Percentiles rank a stretch among this genome's conserved stretches.
Evolutionary conservation across 2,888 invertebrate genomes (phyloP).

Genomic region (Cantharis flavilabris): DNA sequence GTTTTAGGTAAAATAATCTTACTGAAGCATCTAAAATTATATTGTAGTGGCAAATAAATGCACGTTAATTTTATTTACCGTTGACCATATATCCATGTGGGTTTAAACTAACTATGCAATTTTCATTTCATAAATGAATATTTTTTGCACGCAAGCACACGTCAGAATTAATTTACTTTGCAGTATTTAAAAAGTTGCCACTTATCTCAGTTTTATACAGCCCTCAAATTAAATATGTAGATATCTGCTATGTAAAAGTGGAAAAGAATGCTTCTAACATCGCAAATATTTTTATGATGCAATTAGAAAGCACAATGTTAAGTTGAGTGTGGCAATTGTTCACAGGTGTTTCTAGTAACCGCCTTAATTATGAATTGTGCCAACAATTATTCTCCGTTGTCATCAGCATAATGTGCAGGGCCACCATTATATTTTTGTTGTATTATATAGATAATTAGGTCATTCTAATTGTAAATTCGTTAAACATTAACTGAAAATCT

Average conservation of each 20-base stretch:
- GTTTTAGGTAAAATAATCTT: neutral
- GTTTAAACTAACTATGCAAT: neutral
- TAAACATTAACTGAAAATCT: neutral
- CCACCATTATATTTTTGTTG: constrained; percentile 18
- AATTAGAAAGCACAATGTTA: neutral
- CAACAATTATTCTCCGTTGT: constrained; percentile 23
- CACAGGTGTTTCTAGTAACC: constrained; percentile 33
- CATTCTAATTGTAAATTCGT: neutral
- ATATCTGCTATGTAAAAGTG: neutral
- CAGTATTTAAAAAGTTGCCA: neutral
- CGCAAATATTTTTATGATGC: neutral
- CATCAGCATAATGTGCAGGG: constrained; percentile 23
- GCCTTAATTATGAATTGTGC: constrained; percentile 34
- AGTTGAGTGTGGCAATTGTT: constrained; percentile 32
- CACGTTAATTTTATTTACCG: neutral
- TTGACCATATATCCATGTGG: neutral
- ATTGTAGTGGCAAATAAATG: neutral
- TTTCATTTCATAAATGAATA: neutral
- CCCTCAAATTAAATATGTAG: neutral
- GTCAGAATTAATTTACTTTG: neutral
- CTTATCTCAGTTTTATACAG: neutral
- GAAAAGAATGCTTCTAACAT: neutral
- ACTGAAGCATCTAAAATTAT: neutral
- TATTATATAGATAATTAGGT: neutral
- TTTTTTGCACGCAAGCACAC: neutral